Conservation (phyloP, 2,113 vertebrate genomes). For the Triplophysa tibetana region DNA sequence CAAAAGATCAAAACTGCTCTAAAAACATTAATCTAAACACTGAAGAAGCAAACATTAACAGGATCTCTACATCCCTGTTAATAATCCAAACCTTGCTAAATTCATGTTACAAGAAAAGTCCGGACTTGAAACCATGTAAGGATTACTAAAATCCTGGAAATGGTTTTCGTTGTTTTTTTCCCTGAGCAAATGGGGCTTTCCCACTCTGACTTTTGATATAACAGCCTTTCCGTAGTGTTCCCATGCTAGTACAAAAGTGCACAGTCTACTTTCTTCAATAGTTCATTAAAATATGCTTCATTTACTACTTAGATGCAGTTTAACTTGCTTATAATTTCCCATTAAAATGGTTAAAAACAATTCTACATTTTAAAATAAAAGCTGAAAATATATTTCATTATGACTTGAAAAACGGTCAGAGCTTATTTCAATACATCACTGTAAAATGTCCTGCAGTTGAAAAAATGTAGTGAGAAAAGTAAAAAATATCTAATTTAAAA, state of each 20-base stretch:
- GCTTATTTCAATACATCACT: not conserved
- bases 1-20: not conserved
- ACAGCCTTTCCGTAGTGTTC: not conserved
- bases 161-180: slow-evolving; percentile 10
- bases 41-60: not conserved
- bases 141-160: slow-evolving; percentile 17
- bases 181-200: slow-evolving; percentile 30
- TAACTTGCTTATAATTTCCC: too few relatives aligned
- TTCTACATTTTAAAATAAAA: too few relatives aligned
- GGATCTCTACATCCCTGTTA: not conserved
- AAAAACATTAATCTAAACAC: not conserved
- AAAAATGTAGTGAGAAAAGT: not conserved
- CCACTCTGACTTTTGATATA: slow-evolving; percentile 37
- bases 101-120: not conserved
- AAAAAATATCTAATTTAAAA: not conserved
- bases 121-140: slow-evolving; percentile 10
- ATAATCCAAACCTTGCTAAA: slow-evolving; percentile 21
- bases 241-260: not conserved
- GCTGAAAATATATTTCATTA: not conserved
- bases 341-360: too few relatives aligned
- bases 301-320: too few relatives aligned
- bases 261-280: not conserved
- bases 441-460: not conserved
- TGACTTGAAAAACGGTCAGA: not conserved
- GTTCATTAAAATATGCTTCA: too few relatives aligned